A percentile compares a stretch with the other conserved stretches of the same genome.
Evolutionary conservation across 2,797 vertebrate species (phyloP).

Genomic region (Esox lucius): DNA sequence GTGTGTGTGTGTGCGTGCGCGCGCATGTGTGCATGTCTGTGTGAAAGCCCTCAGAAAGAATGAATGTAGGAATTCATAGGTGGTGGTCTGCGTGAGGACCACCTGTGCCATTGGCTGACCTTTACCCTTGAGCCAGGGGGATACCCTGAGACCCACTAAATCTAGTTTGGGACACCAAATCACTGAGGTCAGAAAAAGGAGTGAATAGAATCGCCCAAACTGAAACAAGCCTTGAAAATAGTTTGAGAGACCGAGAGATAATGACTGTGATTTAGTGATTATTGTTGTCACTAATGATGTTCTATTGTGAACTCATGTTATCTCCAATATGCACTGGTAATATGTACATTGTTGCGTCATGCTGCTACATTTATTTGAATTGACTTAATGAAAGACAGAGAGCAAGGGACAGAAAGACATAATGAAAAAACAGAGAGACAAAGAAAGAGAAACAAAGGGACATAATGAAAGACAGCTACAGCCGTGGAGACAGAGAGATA

Average conservation of each 20-base stretch:
- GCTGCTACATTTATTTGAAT: background rate
- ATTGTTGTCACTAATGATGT: too few species aligned
- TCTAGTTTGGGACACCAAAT: background rate
- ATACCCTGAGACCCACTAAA: background rate
- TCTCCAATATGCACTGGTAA: too few species aligned
- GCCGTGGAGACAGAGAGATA: background rate
- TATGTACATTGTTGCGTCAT: background rate
- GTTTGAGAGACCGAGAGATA: background rate
- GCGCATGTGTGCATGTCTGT: background rate
- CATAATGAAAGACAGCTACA: background rate
- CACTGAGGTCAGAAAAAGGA: background rate
- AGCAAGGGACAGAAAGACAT: background rate
- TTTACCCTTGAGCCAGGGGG: background rate
- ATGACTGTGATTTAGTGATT: too few species aligned
- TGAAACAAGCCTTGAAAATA: background rate
- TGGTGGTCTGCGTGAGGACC: background rate
- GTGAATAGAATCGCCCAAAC: background rate
- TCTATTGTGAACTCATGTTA: too few species aligned
- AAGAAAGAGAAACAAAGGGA: background rate
- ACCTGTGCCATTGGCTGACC: background rate
- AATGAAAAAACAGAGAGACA: constrained; percentile 20
- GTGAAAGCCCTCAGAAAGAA: background rate
- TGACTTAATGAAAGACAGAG: background rate
- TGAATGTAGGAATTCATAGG: constrained; percentile 2
- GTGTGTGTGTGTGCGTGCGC: constrained; percentile 1